A percentile compares a stretch with the other conserved stretches of the same genome.
phyloP scores from a whole-genome alignment of 2,888 invertebrate genomes.

The Strigamia crassipes region DNA sequence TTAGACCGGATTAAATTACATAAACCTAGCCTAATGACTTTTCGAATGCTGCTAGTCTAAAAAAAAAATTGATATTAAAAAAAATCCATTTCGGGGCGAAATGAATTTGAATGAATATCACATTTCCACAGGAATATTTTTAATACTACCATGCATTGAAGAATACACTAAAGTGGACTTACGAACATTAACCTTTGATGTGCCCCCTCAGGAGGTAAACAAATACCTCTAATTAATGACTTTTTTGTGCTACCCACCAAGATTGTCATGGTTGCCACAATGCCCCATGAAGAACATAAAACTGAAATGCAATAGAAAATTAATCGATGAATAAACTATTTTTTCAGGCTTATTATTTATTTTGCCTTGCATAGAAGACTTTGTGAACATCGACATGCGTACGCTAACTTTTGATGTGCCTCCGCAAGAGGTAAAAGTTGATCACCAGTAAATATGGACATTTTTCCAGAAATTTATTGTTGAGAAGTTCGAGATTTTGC shows the following conservation, averaged over 20 bases:
- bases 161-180: conserved; percentile 60
- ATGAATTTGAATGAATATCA: background rate
- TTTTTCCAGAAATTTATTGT: background rate
- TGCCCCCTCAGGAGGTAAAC: conserved; percentile 61
- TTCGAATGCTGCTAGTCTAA: too few species aligned
- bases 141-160: conserved; percentile 64
- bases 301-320: background rate
- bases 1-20: too few species aligned
- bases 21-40: too few species aligned
- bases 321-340: background rate
- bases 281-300: background rate
- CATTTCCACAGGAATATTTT: background rate
- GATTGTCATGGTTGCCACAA: background rate
- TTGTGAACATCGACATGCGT: conserved; percentile 59
- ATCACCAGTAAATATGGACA: background rate
- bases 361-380: conserved; percentile 64
- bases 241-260: background rate
- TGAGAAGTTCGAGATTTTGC: background rate
- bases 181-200: conserved; percentile 61
- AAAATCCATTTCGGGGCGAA: background rate
- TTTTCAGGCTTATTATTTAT: conserved; percentile 63
- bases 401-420: conserved; percentile 62
- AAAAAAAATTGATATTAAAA: too few species aligned
- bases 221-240: background rate
- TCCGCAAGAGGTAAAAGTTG: conserved; percentile 59